Base-by-base conservation (phyloP, 2,113 vertebrate genomes). In the Pluvianellus socialis region DNA sequence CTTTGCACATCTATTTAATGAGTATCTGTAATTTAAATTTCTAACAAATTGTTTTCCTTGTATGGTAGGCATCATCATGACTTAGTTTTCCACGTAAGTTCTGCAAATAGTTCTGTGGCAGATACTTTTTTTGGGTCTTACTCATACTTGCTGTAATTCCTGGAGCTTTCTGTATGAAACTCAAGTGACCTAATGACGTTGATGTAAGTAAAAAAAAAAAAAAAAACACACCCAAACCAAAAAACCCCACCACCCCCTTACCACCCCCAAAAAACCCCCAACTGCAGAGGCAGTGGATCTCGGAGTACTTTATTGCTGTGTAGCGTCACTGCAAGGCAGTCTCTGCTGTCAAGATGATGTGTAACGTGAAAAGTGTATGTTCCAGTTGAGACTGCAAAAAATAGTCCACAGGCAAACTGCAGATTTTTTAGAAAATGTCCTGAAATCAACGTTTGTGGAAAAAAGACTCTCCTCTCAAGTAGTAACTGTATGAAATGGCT, bases 351-450 rank as follows among this genome's bases (percentile, higher is more conserved):
- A 1, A 52, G 83, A 74, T 40, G 11, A 38, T 23, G 7, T 6
- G 5, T 22, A 63, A 40, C 2, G 1, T 17, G 28, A 27, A 40
- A 45, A 50, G 8, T 21, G 12, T 50, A 6, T 0, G 0, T 73
- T 61, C 8, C 9, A 6, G 30, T 63, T 47, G 16, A 71, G 22
- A 40, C 12, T 45, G 20, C 30, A 72, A 61, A 83, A 83, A 85
- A 16, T 9, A 61, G 49, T 56, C 67, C 27, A 32, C 7, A 18
- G 44, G 50, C 10, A 63, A 55, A 52, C 28, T 24, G 4, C 50
- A 87, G 18, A 23, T 27, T 68, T 81, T 72, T 88, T n/a, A 52
- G 67, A 71, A 92, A 72, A 68, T 52, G 2, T 10, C 32, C 8
- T 49, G 24, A 79, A 76, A 59, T 79, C 7, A 27, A 22, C 45